Base-by-base conservation (phyloP, 2,888 invertebrate species). In the Acrobasis suavella region DNA sequence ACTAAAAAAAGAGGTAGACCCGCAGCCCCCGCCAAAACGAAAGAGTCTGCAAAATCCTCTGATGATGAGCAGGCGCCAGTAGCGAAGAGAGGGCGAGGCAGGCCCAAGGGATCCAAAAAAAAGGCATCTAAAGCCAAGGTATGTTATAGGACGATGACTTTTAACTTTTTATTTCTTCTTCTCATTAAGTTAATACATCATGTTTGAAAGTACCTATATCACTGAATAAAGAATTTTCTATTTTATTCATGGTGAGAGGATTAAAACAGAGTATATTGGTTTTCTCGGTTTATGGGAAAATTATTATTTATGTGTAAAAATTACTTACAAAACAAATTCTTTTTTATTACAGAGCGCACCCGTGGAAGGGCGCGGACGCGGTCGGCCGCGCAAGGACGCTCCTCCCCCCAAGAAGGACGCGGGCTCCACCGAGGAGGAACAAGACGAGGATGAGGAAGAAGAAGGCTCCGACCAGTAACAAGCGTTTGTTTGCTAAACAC, bases 21-120 rank as follows among this genome's bases (percentile, higher is more conserved):
- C 49, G 80, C 89, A 65, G 88, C 85, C 62, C 75, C 91, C 32
- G 76, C 87, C 8, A 89, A 88, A 77, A 85, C 86, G 68, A 93
- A 93, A 80, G 93, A 93, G 76, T 89, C 93, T n/a, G 87, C 93
- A 65, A 91, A 91, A 72, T 91, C 92, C 14, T 92, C 93, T 10
- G 92, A 92, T 76, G 92, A 92, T 78, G 93, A 93, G 72, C 92
- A 91, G 66, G 91, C 92, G 66, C 92, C 93, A 62, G 87, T 87
- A 77, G 92, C 88, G 58, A 93, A 93, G 84, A 82, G 93, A 78
- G 93, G 93, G 22, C 82, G 93, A 76, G 93, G 93, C 69, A 86
- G 93, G 70, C 93, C 93, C 32, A 93, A 93, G 73, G 93, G 93
- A 49, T 86, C 93, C 32, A 93, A 93, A 81, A 93, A 93, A 81